Evolutionary conservation across 2,797 vertebrate species (phyloP).

Genomic region (Myotis myotis): DNA sequence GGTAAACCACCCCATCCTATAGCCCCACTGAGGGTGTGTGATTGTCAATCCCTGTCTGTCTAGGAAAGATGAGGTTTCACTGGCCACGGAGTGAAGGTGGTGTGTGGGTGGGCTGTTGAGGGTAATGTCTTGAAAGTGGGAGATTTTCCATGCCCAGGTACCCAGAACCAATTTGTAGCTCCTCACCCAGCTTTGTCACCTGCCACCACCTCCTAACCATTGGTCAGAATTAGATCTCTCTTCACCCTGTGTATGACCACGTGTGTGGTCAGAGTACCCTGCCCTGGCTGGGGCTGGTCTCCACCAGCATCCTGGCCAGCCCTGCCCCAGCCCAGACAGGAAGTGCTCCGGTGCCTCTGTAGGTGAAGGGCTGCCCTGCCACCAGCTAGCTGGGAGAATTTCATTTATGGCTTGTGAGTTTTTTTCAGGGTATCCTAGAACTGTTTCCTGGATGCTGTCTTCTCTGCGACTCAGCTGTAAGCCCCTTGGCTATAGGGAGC

Average conservation of each 20-base stretch:
- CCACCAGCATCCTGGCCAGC: neutral
- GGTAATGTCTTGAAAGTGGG: neutral
- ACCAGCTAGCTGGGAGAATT: neutral
- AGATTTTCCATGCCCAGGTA: neutral
- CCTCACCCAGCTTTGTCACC: neutral
- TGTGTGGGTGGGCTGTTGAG: neutral
- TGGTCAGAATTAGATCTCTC: neutral
- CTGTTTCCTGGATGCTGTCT: neutral
- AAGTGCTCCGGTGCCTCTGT: neutral
- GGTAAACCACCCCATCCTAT: neutral
- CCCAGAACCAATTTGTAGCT: neutral
- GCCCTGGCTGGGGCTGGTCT: neutral
- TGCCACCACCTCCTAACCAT: neutral
- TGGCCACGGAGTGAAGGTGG: neutral
- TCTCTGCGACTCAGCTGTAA: neutral
- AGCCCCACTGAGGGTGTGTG: neutral
- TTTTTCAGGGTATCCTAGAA: neutral
- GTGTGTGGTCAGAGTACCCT: neutral
- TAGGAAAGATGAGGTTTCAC: neutral
- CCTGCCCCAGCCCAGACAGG: neutral
- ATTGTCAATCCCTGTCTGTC: neutral
- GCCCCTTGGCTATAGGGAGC: neutral
- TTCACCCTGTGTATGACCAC: neutral
- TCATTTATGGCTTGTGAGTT: neutral
- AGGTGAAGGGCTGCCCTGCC: neutral